phyloP scores from a whole-genome alignment of 2,113 vertebrate species.

The Papio anubis region DNA sequence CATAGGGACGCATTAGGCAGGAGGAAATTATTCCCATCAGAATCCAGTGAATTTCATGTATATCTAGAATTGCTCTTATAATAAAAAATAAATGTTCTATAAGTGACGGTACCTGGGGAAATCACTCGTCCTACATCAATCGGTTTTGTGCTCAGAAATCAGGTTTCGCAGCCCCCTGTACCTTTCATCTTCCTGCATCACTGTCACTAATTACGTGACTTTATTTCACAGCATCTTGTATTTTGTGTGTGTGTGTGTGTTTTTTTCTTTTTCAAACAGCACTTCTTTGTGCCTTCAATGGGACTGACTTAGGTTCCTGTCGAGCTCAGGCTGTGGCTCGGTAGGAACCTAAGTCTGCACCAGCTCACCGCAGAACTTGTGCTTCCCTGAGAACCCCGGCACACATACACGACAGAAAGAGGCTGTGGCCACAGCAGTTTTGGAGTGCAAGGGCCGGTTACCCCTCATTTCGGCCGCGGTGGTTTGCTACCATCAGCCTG shows the following conservation, averaged over 20 bases:
- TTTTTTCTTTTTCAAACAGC: conserved; percentile 1
- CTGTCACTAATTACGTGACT: conserved; percentile 32
- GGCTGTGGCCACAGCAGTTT: not conserved
- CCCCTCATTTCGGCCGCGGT: not conserved
- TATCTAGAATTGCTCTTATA: conserved; percentile 79
- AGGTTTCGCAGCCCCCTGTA: not conserved
- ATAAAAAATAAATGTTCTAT: conserved; percentile 80
- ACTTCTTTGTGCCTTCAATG: conserved; percentile 8
- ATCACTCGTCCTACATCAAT: conserved; percentile 54
- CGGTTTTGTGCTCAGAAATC: conserved; percentile 55
- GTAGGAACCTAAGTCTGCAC: too few species aligned
- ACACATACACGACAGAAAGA: not conserved
- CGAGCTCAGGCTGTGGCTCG: not conserved
- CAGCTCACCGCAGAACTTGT: not conserved
- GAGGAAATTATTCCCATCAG: conserved; percentile 81
- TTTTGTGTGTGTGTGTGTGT: not conserved
- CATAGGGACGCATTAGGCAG: conserved; percentile 70
- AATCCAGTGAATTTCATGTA: conserved; percentile 71
- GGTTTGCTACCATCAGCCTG: not conserved
- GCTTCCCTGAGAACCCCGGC: conserved; percentile 2
- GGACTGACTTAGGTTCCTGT: not conserved
- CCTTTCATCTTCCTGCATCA: conserved; percentile 32
- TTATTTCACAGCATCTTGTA: conserved; percentile 36
- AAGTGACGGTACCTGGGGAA: conserved; percentile 75
- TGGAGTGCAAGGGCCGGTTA: not conserved